phyloP scores from a whole-genome alignment of 2,888 invertebrate species.

The Galeruca laticollis region DNA sequence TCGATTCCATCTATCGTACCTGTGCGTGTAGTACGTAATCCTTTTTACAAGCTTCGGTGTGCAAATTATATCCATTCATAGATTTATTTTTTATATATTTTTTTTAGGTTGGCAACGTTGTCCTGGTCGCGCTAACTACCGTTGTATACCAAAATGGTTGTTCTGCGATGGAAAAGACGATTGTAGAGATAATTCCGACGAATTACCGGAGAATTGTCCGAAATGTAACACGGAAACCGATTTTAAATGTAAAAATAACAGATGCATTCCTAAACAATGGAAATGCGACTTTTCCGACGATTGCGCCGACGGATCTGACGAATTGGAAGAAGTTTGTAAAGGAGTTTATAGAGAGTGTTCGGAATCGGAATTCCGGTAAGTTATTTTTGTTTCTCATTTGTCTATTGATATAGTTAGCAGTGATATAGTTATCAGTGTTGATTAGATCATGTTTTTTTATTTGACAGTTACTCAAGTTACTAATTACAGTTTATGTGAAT shows the following conservation, averaged over 20 bases:
- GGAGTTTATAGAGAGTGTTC: slow-evolving; percentile 90
- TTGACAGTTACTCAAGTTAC: too few relatives aligned
- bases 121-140: slow-evolving; percentile 91
- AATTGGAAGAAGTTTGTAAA: slow-evolving; percentile 83
- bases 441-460: too few relatives aligned
- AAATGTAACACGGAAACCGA: slow-evolving; percentile 89
- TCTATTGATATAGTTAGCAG: too few relatives aligned
- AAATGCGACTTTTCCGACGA: slow-evolving; percentile 97
- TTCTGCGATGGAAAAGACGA: slow-evolving; percentile 99
- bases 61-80: too few relatives aligned
- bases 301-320: slow-evolving; percentile 95
- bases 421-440: too few relatives aligned
- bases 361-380: slow-evolving; percentile 82
- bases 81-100: not conserved
- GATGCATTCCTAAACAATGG: slow-evolving; percentile 77
- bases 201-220: slow-evolving; percentile 90
- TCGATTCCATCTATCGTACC: too few relatives aligned
- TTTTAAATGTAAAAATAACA: slow-evolving; percentile 91
- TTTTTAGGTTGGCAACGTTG: slow-evolving; percentile 87
- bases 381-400: too few relatives aligned
- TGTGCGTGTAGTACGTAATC: too few relatives aligned
- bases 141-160: slow-evolving; percentile 97
- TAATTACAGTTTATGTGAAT: too few relatives aligned
- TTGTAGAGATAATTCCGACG: slow-evolving; percentile 95
- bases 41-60: too few relatives aligned